A percentile compares a stretch with the other conserved stretches of the same genome.
Evolutionary conservation across 2,888 invertebrate genomes (phyloP).

Genomic region (Melitaea athalia): DNA sequence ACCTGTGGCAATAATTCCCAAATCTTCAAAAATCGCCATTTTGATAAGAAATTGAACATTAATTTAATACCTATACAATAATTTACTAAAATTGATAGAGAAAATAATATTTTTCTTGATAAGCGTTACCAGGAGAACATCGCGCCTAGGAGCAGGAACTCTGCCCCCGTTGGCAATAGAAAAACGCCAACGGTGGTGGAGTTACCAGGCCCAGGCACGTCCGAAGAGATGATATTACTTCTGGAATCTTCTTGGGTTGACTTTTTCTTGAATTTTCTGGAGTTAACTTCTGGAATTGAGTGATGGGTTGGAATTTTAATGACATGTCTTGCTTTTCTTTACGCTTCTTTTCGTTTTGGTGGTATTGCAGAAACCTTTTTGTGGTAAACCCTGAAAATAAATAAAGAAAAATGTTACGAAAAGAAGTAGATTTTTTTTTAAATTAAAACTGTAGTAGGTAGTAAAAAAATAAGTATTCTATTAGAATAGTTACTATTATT

Average conservation of each 20-base stretch:
- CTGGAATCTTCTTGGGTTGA: too few relatives aligned
- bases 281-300: background rate
- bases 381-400: background rate
- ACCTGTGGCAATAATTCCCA: too few relatives aligned
- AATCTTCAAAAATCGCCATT: too few relatives aligned
- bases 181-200: conserved; percentile 92
- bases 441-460: too few relatives aligned
- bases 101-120: background rate
- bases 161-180: conserved; percentile 87
- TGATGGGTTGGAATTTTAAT: background rate
- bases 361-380: background rate
- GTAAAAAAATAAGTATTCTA: too few relatives aligned
- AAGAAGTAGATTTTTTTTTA: too few relatives aligned
- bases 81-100: too few relatives aligned
- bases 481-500: too few relatives aligned
- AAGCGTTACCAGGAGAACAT: conserved; percentile 47
- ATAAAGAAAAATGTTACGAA: background rate
- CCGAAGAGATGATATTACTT: conserved; percentile 39
- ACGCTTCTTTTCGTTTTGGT: background rate
- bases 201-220: conserved; percentile 87
- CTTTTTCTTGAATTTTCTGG: background rate
- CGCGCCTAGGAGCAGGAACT: conserved; percentile 88
- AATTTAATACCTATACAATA: too few relatives aligned
- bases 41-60: too few relatives aligned
- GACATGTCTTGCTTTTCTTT: background rate